Conservation (phyloP, 2,888 invertebrate species). For the Bugula neritina region DNA sequence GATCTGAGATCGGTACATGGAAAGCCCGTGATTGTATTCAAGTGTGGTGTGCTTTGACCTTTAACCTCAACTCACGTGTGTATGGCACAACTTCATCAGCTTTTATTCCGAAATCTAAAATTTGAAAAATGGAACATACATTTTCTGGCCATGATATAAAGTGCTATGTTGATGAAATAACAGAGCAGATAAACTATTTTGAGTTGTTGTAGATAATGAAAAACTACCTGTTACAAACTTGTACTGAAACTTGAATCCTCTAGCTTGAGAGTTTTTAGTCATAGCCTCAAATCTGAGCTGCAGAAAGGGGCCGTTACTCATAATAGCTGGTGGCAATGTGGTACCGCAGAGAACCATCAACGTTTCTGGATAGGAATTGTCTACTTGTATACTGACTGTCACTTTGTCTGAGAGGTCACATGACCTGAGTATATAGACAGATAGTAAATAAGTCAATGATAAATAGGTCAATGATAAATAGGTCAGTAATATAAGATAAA, state of each 20-base stretch:
- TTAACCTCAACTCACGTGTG: slow-evolving; percentile 47
- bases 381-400: slow-evolving; percentile 1
- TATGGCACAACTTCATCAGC: slow-evolving; percentile 65
- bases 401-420: neutral
- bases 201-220: no score
- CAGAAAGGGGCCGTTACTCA: slow-evolving; percentile 18
- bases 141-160: no score
- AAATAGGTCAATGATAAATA: no score
- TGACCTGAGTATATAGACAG: no score
- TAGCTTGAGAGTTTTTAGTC: slow-evolving; percentile 52
- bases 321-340: neutral
- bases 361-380: neutral
- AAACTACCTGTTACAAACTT: slow-evolving; percentile 83
- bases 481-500: no score
- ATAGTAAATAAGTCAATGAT: no score
- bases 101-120: slow-evolving; percentile 79
- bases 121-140: no score
- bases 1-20: no score
- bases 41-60: no score
- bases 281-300: slow-evolving; percentile 21
- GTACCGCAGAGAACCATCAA: slow-evolving; percentile 5
- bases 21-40: no score
- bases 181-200: no score
- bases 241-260: slow-evolving; percentile 82
- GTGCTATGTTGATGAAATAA: no score